These are phyloP conservation scores for Mola mola DNA, from an alignment of 2,113 vertebrate species.

Conservation along the genomic window DNA sequence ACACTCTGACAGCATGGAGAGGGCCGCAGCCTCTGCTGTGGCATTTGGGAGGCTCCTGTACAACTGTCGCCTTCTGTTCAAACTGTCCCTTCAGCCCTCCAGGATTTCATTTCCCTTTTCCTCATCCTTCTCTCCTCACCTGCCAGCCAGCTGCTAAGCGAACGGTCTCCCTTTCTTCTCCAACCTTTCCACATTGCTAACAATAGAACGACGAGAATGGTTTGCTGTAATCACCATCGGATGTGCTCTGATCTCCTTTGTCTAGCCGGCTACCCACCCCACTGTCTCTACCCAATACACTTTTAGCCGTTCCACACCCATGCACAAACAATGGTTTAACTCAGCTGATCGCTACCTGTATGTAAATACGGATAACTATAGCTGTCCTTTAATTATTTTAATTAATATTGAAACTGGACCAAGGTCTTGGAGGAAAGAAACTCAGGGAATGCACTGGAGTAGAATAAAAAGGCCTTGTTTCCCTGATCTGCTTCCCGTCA, in stretches of 20 bases:
- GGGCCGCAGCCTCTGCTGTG: slow-evolving; percentile 58
- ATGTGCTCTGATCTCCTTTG: slow-evolving; percentile 53
- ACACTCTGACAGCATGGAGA: slow-evolving; percentile 50
- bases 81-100: slow-evolving; percentile 49
- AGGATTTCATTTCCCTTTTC: slow-evolving; percentile 50
- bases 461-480: slow-evolving; percentile 19
- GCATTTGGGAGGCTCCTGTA: slow-evolving; percentile 67
- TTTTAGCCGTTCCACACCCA: slow-evolving; percentile 34
- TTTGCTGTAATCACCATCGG: slow-evolving; percentile 25
- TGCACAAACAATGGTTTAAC: slow-evolving; percentile 36
- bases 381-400: slow-evolving; percentile 52
- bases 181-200: slow-evolving; percentile 33
- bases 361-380: slow-evolving; percentile 45
- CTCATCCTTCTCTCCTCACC: slow-evolving; percentile 35
- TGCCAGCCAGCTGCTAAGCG: slow-evolving; percentile 45
- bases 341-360: slow-evolving; percentile 14
- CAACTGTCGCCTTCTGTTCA: slow-evolving; percentile 74
- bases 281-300: slow-evolving; percentile 54
- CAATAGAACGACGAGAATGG: slow-evolving; percentile 42
- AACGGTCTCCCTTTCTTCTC: slow-evolving; percentile 48
- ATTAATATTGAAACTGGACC: slow-evolving; percentile 51
- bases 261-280: slow-evolving; percentile 32
- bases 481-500: slow-evolving; percentile 33
- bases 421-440: slow-evolving; percentile 34
- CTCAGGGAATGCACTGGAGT: slow-evolving; percentile 21